Conservation (phyloP, 2,888 invertebrate genomes). For the Noctua pronuba region DNA sequence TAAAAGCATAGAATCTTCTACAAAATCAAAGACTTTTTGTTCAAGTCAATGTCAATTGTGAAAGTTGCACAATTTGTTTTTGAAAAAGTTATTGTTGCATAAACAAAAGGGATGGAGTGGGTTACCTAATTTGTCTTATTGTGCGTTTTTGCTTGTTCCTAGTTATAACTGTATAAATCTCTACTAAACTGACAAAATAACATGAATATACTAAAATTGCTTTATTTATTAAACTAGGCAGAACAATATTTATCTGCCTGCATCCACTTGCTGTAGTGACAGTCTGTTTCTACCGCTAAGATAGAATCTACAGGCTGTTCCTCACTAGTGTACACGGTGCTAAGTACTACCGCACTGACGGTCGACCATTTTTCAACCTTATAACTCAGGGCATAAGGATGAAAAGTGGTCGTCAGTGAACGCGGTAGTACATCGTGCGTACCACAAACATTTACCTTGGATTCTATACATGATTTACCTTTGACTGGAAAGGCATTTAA, state of each 20-base stretch:
- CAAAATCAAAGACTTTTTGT: conserved; percentile 27
- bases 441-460: neutral
- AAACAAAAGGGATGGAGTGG: neutral
- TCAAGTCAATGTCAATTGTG: conserved; percentile 1
- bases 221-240: too few relatives aligned
- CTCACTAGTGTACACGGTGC: neutral
- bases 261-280: neutral
- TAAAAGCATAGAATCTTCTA: conserved; percentile 3
- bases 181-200: neutral
- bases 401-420: too few relatives aligned
- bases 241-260: neutral
- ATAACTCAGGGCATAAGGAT: too few relatives aligned
- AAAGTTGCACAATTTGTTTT: neutral
- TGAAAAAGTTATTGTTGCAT: neutral
- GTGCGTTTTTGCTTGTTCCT: neutral
- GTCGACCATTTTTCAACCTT: too few relatives aligned
- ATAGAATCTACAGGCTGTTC: neutral
- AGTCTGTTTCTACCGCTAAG: neutral
- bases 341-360: too few relatives aligned
- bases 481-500: neutral
- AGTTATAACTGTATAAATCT: neutral
- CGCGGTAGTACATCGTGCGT: neutral
- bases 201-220: neutral
- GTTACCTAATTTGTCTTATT: neutral
- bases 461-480: neutral